Percentiles rank a stretch among this genome's conserved stretches.
These are phyloP conservation scores for Hydractinia symbiolongicarpus DNA, from an alignment of 30 jellyfish, hydroid and myxozoan genomes.

Conservation along the genomic window DNA sequence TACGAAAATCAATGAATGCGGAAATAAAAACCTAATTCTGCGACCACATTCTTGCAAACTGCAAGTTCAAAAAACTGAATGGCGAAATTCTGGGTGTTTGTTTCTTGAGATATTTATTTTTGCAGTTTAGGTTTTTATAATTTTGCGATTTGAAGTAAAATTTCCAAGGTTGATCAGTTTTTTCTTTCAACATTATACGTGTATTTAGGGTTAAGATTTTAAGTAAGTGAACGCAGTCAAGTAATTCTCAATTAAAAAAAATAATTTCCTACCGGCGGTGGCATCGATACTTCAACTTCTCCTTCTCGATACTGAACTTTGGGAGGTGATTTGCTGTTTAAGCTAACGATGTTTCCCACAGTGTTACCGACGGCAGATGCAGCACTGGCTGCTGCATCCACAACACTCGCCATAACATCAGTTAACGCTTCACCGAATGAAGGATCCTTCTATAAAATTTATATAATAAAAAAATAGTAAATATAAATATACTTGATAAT, in stretches of 20 bases:
- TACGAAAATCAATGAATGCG: no score
- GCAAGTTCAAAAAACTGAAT: no score
- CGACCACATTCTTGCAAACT: no score
- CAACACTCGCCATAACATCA: conserved; percentile 11
- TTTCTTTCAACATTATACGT: no score
- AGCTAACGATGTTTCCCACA: background rate
- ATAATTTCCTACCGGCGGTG: background rate
- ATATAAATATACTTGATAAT: background rate
- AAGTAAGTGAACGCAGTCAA: no score
- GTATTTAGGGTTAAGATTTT: no score
- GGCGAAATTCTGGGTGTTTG: no score
- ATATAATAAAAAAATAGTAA: background rate
- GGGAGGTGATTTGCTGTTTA: background rate
- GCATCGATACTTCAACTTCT: background rate
- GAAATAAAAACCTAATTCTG: no score
- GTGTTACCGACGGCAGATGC: background rate
- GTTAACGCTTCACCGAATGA: conserved; percentile 11
- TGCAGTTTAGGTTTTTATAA: no score
- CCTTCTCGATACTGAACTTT: conserved; percentile 10
- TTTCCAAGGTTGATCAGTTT: no score
- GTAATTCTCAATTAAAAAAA: background rate
- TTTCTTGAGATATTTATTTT: no score
- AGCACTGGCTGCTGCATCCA: background rate
- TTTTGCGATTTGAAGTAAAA: no score
- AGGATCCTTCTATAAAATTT: background rate